phyloP scores from a whole-genome alignment of 1,140 invertebrate genomes.

The Calliphora vicina region DNA sequence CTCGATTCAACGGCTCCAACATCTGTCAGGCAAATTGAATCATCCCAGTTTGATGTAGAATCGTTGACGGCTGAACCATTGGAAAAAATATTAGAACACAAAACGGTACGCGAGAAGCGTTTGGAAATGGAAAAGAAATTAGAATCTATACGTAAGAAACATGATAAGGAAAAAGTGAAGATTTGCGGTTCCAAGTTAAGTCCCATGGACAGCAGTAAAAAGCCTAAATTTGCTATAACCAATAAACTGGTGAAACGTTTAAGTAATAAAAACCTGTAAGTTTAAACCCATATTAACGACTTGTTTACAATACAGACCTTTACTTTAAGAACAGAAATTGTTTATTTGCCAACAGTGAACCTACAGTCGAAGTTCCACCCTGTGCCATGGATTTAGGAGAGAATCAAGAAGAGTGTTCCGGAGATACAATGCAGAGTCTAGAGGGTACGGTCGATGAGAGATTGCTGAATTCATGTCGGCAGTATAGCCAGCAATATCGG shows the following conservation, averaged over 20 bases:
- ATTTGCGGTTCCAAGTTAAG: slow-evolving; percentile 68
- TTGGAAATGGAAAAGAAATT: slow-evolving; percentile 88
- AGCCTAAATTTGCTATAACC: slow-evolving; percentile 76
- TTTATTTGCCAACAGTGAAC: slow-evolving; percentile 56
- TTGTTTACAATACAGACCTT: not conserved
- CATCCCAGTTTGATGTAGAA: slow-evolving; percentile 65
- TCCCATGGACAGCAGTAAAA: slow-evolving; percentile 68
- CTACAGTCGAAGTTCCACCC: slow-evolving; percentile 58
- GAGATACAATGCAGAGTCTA: not conserved
- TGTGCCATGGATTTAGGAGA: slow-evolving; percentile 56
- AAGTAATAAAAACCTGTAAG: slow-evolving; percentile 85
- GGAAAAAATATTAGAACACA: slow-evolving; percentile 81
- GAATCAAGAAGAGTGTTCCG: slow-evolving; percentile 57
- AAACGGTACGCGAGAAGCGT: slow-evolving; percentile 82
- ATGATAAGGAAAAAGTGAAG: slow-evolving; percentile 80
- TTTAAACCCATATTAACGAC: slow-evolving; percentile 43
- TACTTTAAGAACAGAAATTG: slow-evolving; percentile 50
- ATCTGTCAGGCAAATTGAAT: slow-evolving; percentile 57
- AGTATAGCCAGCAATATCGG: slow-evolving; percentile 78
- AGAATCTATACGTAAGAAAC: slow-evolving; percentile 82
- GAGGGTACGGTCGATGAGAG: slow-evolving; percentile 65
- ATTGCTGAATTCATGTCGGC: slow-evolving; percentile 71
- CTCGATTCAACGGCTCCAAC: slow-evolving; percentile 51
- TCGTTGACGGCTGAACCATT: slow-evolving; percentile 78
- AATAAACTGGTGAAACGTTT: slow-evolving; percentile 80